Base-by-base conservation (phyloP, 2,113 vertebrate species). In the Macquaria ambigua region DNA sequence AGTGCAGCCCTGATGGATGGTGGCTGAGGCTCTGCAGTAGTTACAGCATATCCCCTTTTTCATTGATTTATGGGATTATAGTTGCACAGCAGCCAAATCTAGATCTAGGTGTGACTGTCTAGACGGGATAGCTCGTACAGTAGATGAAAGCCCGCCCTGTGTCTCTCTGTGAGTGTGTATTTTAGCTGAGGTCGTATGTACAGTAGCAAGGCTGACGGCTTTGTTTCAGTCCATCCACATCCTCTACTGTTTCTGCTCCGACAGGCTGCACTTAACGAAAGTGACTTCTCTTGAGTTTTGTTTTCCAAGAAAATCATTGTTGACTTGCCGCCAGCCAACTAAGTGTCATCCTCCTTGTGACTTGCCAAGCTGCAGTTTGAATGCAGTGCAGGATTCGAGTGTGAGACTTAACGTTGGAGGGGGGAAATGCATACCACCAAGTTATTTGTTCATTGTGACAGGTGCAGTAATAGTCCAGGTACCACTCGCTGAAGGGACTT, bases 31-130 rank as follows among this genome's bases (percentile, higher is more conserved):
- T 83, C 77, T 85, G 88, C 91, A 89, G 87, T 43, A 77, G 73
- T 81, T 73, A 81, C 71, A 89, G 50, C 70, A 78, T 75, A 69
- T 56, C 74, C 77, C 68, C 43, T 12, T 48, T 76, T 62, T 52
- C 67, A 84, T 89, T 91, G 90, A 92, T 93, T 92, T 73, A 85
- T 61, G 46, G 89, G 83, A 84, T 88, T 89, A 77, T 73, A 83
- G 64, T 83, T 56, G 34, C 18, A 63, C 74, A 74, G 20, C 9
- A 46, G 84, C 78, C 85, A 86, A 84, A 84, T 87, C 39, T 41
- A 71, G 87, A 84, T 78, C 39, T 39, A 88, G 82, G 89, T 84
- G 82, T 79, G 72, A 70, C 74, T 85, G 85, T 90, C 85, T 90
- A 77, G 82, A 78, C 85, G 59, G 69, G 41, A 61, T 16, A 50